phyloP scores from a whole-genome alignment of 2,797 vertebrate genomes.

The Peromyscus attwateri region DNA sequence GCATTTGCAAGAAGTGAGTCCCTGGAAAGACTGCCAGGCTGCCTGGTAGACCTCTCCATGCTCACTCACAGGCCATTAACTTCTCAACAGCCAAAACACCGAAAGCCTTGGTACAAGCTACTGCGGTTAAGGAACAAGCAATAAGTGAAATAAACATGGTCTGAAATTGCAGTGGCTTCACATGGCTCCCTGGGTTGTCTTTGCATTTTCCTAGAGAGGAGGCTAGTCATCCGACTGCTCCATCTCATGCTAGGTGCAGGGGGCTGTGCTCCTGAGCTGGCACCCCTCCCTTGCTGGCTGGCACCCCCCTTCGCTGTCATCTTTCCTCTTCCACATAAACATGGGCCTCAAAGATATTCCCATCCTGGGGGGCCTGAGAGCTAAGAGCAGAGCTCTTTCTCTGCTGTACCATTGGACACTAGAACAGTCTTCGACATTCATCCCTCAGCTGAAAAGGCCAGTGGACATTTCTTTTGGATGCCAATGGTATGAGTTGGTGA shows the following conservation, averaged over 20 bases:
- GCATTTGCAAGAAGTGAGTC: not conserved
- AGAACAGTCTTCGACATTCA: not conserved
- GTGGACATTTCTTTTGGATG: not conserved
- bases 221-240: not conserved
- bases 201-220: constrained; percentile 31
- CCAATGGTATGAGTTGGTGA: not conserved
- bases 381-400: not conserved
- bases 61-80: constrained; percentile 24
- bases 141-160: not conserved
- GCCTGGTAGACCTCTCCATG: not conserved
- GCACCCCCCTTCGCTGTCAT: not conserved
- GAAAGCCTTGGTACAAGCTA: not conserved
- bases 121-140: not conserved
- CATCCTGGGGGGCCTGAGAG: too few species aligned
- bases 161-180: not conserved
- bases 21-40: not conserved
- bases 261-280: not conserved
- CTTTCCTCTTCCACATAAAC: not conserved
- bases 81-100: not conserved
- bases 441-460: not conserved
- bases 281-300: not conserved
- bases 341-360: not conserved
- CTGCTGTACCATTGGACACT: not conserved
- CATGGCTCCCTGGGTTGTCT: not conserved
- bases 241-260: not conserved